A percentile compares a stretch with the other conserved stretches of the same genome.
Evolutionary conservation across 1,140 invertebrate genomes (phyloP).

Genomic region (Neocloeon triangulifer): DNA sequence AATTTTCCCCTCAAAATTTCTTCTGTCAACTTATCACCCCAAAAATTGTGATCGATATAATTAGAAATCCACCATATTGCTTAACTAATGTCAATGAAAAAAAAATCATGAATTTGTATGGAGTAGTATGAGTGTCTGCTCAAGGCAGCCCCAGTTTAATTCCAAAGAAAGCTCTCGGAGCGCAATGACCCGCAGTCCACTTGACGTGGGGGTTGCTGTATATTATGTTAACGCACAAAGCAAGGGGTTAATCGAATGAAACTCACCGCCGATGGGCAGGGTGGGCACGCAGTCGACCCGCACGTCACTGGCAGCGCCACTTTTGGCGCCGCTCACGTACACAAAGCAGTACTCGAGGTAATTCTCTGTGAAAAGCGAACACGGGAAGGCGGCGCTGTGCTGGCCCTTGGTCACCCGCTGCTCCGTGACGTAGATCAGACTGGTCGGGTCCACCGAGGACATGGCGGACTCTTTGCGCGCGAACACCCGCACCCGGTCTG

Average conservation of each 20-base stretch:
- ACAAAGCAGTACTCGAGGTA: constrained; percentile 70
- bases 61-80: no score
- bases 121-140: no score
- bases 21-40: no score
- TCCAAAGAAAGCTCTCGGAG: no score
- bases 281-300: constrained; percentile 59
- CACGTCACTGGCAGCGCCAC: constrained; percentile 56
- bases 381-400: constrained; percentile 51
- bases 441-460: background rate
- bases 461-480: constrained; percentile 19
- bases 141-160: no score
- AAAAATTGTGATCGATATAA: no score
- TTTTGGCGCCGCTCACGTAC: constrained; percentile 59
- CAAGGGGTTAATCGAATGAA: background rate
- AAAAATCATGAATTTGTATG: no score
- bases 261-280: constrained; percentile 44
- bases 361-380: constrained; percentile 55
- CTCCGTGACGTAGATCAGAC: constrained; percentile 35
- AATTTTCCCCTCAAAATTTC: no score
- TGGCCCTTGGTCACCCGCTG: constrained; percentile 29
- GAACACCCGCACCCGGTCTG: constrained; percentile 50
- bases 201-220: no score
- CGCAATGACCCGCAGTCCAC: no score
- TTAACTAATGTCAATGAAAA: no score
- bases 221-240: no score